Base-by-base conservation (phyloP, 1,140 invertebrate genomes). In the Lerema accius region DNA sequence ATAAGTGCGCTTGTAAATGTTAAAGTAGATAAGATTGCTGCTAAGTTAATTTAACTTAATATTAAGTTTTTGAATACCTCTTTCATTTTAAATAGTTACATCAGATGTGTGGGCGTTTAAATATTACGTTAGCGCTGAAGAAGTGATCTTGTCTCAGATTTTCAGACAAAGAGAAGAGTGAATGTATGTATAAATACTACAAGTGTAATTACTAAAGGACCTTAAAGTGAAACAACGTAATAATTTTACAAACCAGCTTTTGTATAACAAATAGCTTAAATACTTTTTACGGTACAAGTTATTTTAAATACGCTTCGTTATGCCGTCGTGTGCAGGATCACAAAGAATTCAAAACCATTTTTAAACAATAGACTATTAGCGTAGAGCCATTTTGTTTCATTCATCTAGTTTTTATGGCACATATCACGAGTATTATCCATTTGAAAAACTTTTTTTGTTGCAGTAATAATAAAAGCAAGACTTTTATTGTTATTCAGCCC, bases 231-330 rank as follows among this genome's bases (percentile, higher is more conserved):
- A n/a, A n/a, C n/a, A n/a, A n/a, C 9, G 9, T 4, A 32, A 32
- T 32, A 3, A 7, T 32, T 32, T 32, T 7, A 32, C 28, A 32
- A 32, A 32, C 28, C 28, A 32, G 6, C 28, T 32, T 32, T 5
- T 9, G 3, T 32, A 1, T 32, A 32, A 9, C 4, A 32, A 32
- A 7, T n/a, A n/a, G 28, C 7, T 3, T 23, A 7, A 7, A 32
- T 32, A 4, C 7, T 4, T 32, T 5, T 32, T 7, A 32, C 1
- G 1, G 7, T 7, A 7, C 28, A 7, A 32, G 28, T 5, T 32
- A 32, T 32, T 32, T 37, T 37, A 11, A 37, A 37, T 37, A 37
- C n/a, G 35, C 35, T 37, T 37, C 35, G 35, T 37, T 37, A 37
- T 32, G 3, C 28, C 3, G 35, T 37, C 35, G 35, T 37, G n/a